These are phyloP conservation scores for Antechinus stuartii DNA, from an alignment of 2,113 vertebrate genomes.

Conservation along the genomic window DNA sequence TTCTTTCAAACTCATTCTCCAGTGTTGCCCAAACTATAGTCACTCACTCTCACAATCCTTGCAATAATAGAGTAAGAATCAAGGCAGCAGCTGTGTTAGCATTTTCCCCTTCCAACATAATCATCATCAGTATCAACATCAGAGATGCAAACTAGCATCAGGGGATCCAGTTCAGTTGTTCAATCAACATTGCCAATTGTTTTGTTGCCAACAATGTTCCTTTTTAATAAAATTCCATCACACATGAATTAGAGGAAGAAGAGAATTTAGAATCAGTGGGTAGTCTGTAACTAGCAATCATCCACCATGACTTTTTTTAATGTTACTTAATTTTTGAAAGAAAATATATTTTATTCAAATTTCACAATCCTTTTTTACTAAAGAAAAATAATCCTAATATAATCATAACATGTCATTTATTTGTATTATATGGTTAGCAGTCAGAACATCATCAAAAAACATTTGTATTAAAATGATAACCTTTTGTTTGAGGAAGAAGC, in stretches of 20 bases:
- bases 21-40: not conserved
- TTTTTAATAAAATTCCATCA: conserved; percentile 2
- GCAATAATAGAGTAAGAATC: not conserved
- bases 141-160: not conserved
- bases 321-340: not conserved
- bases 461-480: not conserved
- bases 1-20: not conserved
- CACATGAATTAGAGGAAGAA: not conserved
- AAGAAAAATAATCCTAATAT: not conserved
- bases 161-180: not conserved
- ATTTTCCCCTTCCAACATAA: not conserved
- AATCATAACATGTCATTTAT: not conserved
- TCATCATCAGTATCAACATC: not conserved
- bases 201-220: not conserved
- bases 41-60: not conserved
- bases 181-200: not conserved
- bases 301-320: not conserved
- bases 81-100: not conserved
- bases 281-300: not conserved
- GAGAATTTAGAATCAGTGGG: not conserved
- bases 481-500: not conserved
- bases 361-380: not conserved
- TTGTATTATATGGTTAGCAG: not conserved
- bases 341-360: not conserved
- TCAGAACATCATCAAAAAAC: not conserved